These are phyloP conservation scores for Drosophila gaucha DNA, from an alignment of 2,888 invertebrate species.

Conservation along the genomic window DNA sequence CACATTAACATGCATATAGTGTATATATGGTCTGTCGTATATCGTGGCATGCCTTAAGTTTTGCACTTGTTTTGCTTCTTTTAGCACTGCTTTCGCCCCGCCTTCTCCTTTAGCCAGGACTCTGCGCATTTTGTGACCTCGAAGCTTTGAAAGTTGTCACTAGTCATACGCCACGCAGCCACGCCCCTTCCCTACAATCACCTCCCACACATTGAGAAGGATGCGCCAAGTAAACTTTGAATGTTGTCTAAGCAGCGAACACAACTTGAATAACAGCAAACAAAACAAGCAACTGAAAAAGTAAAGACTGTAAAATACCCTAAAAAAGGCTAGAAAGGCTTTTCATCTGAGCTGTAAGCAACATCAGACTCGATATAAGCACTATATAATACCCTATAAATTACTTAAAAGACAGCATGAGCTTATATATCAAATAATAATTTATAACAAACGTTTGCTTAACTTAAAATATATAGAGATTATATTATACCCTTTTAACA, in stretches of 20 bases:
- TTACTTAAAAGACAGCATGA: not conserved
- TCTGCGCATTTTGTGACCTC: slow-evolving; percentile 72
- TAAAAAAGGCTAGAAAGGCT: no score
- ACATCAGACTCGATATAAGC: no score
- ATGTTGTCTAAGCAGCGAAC: slow-evolving; percentile 48
- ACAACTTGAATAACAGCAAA: slow-evolving; percentile 32
- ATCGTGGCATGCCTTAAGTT: slow-evolving; percentile 66
- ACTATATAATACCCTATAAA: slow-evolving; percentile 8
- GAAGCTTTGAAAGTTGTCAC: slow-evolving; percentile 65
- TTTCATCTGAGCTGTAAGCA: no score
- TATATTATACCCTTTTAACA: not conserved
- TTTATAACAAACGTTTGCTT: not conserved
- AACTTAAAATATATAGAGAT: not conserved
- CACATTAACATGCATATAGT: slow-evolving; percentile 33
- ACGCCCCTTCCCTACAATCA: not conserved
- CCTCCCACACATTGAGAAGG: slow-evolving; percentile 9
- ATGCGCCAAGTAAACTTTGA: slow-evolving; percentile 66
- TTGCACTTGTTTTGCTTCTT: slow-evolving; percentile 66
- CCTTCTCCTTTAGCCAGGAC: slow-evolving; percentile 22
- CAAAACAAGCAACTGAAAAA: not conserved
- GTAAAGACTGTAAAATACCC: slow-evolving; percentile 12
- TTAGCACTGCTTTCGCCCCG: not conserved
- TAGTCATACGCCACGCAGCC: slow-evolving; percentile 27
- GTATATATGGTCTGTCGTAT: slow-evolving; percentile 43
- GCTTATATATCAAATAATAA: not conserved